These are phyloP conservation scores for Crambe crambe DNA, from an alignment of 37 sponge, comb jelly and placozoan genomes.

Conservation along the genomic window DNA sequence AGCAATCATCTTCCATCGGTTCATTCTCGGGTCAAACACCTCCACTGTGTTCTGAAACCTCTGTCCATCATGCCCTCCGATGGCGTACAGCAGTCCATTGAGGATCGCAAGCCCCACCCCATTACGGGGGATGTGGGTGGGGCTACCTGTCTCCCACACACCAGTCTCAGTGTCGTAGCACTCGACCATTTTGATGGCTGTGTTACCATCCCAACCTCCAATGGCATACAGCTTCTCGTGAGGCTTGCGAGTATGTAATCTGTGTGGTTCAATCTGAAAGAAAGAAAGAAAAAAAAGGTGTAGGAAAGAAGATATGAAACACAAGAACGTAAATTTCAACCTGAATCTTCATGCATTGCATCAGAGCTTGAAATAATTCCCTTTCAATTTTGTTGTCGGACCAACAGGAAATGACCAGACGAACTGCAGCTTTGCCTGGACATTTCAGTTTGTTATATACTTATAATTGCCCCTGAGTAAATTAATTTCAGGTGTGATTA, in stretches of 20 bases:
- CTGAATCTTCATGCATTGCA: too few species aligned
- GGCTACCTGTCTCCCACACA: constrained; percentile 13
- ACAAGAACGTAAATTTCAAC: too few species aligned
- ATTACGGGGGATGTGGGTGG: constrained; percentile 14
- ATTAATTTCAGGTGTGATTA: too few species aligned
- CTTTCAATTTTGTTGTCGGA: too few species aligned
- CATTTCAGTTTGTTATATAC: too few species aligned
- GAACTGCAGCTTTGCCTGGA: too few species aligned
- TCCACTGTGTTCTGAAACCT: constrained; percentile 35
- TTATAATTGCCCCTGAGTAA: too few species aligned
- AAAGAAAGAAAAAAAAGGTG: too few species aligned
- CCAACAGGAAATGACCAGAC: too few species aligned
- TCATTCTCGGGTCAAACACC: constrained; percentile 11
- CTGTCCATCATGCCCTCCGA: constrained; percentile 52
- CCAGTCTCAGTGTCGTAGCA: constrained; percentile 45
- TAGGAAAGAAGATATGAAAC: too few species aligned
- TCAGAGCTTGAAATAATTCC: too few species aligned
- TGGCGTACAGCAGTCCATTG: constrained; percentile 21
- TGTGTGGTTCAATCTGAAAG: constrained; percentile 6
- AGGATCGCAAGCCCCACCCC: constrained; percentile 43
- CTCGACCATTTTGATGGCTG: constrained; percentile 38
- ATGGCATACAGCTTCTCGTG: constrained; percentile 35
- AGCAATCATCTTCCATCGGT: constrained; percentile 17
- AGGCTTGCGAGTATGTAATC: constrained; percentile 17
- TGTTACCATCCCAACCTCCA: constrained; percentile 57